These are phyloP conservation scores for Malurus melanocephalus DNA, from an alignment of 2,113 vertebrate species.

Conservation along the genomic window DNA sequence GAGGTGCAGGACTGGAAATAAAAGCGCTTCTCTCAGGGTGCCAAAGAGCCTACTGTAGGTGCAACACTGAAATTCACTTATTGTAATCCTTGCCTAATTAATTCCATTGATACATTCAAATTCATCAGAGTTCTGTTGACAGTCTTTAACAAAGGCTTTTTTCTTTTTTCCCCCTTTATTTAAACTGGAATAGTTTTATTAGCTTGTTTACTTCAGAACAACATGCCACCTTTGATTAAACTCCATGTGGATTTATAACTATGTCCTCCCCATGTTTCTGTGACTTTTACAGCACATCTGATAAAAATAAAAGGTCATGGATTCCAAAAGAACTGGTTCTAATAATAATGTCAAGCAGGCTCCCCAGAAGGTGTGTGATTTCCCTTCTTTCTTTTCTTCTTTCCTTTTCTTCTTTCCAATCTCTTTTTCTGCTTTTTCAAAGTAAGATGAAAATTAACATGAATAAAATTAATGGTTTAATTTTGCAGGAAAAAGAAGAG, in stretches of 20 bases:
- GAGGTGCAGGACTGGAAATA: conserved; percentile 23
- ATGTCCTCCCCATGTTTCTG: conserved; percentile 61
- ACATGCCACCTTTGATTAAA: conserved; percentile 78
- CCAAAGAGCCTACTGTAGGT: conserved; percentile 58
- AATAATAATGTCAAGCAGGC: conserved; percentile 68
- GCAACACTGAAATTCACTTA: conserved; percentile 52
- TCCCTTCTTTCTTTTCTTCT: conserved; percentile 27
- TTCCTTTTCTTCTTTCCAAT: neutral
- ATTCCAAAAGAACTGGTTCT: conserved; percentile 66
- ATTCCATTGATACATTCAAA: conserved; percentile 67
- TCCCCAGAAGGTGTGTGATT: conserved; percentile 47
- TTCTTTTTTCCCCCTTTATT: neutral
- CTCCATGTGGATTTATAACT: conserved; percentile 76
- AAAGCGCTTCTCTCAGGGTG: conserved; percentile 36
- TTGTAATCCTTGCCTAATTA: conserved; percentile 70
- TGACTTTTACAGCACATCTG: conserved; percentile 77
- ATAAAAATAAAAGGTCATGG: conserved; percentile 75
- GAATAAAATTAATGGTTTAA: conserved; percentile 76
- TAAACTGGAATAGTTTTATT: conserved; percentile 68
- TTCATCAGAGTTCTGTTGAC: conserved; percentile 62
- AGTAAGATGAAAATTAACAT: conserved; percentile 72
- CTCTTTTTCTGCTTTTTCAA: conserved; percentile 49
- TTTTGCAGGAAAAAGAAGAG: conserved; percentile 72
- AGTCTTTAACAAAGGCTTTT: conserved; percentile 57
- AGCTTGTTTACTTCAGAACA: conserved; percentile 71